Percentiles rank a stretch among this genome's conserved stretches.
Conservation (phyloP, 2,797 vertebrate genomes). For the Fringilla coelebs region DNA sequence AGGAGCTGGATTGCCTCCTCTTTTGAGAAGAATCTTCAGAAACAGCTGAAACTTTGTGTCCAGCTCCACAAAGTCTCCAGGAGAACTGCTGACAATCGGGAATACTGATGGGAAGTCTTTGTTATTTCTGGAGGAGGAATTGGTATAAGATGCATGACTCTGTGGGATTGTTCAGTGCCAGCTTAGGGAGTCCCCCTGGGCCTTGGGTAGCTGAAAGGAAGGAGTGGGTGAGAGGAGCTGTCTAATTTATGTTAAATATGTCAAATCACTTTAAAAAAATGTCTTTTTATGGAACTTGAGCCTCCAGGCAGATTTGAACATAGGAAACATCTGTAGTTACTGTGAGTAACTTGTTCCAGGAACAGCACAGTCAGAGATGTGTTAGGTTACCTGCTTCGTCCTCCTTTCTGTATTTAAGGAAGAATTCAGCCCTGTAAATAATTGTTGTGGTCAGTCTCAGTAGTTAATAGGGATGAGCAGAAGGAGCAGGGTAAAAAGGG, state of each 20-base stretch:
- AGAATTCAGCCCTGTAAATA: background rate
- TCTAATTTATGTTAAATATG: conserved; percentile 11
- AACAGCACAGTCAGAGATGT: background rate
- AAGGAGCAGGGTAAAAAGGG: background rate
- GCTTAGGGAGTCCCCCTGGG: background rate
- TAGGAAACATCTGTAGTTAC: background rate
- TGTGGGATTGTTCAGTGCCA: background rate
- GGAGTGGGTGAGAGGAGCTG: conserved; percentile 7
- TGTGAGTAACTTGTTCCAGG: background rate
- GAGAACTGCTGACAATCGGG: background rate
- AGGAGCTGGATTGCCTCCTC: background rate
- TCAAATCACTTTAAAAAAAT: background rate
- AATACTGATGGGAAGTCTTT: background rate
- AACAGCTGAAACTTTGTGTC: background rate
- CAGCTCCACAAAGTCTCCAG: background rate
- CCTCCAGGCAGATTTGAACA: conserved; percentile 5
- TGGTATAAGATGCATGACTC: background rate
- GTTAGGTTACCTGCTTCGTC: background rate
- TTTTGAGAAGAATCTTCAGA: background rate
- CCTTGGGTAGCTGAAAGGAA: background rate
- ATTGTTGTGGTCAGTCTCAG: background rate
- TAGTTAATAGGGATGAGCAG: background rate
- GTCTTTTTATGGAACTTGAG: background rate
- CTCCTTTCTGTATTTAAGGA: background rate
- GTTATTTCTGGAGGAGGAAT: background rate